Percentiles rank a stretch among this genome's conserved stretches.
phyloP scores from a whole-genome alignment of 2,888 invertebrate species.

The Protonemura montana region DNA sequence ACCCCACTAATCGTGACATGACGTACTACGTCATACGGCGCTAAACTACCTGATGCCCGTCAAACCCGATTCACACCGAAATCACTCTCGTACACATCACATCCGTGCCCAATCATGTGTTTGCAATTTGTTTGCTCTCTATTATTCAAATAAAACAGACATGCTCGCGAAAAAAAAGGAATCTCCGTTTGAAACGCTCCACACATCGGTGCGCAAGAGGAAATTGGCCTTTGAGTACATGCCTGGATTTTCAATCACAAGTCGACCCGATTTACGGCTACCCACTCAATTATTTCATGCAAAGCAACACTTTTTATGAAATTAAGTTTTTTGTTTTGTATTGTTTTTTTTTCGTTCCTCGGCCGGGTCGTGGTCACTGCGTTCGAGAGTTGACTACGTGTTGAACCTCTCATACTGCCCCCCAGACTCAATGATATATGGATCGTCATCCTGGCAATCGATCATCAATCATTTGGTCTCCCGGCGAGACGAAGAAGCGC shows the following conservation, averaged over 20 bases:
- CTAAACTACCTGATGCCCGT: not conserved
- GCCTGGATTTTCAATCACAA: not conserved
- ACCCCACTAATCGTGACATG: not conserved
- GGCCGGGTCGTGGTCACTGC: not conserved
- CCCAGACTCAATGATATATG: not conserved
- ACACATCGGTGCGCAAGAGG: not conserved
- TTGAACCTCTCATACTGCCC: not conserved
- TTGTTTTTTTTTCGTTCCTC: not conserved
- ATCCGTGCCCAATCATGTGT: not conserved
- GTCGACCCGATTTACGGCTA: too few species aligned
- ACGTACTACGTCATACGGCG: not conserved
- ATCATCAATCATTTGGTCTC: constrained; percentile 10
- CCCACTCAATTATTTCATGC: too few species aligned
- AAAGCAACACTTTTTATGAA: not conserved
- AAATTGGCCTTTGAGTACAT: not conserved
- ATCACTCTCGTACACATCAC: not conserved
- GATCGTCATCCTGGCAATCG: not conserved
- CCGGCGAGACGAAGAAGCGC: not conserved
- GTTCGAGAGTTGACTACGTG: not conserved
- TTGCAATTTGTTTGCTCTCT: not conserved
- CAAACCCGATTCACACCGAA: not conserved
- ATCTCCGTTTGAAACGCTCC: not conserved
- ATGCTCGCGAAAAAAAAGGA: not conserved
- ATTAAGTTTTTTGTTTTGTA: not conserved
- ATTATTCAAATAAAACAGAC: not conserved